Percentiles rank a stretch among this genome's conserved stretches.
Conservation (phyloP, 2,113 vertebrate genomes). For the Boleophthalmus pectinirostris region DNA sequence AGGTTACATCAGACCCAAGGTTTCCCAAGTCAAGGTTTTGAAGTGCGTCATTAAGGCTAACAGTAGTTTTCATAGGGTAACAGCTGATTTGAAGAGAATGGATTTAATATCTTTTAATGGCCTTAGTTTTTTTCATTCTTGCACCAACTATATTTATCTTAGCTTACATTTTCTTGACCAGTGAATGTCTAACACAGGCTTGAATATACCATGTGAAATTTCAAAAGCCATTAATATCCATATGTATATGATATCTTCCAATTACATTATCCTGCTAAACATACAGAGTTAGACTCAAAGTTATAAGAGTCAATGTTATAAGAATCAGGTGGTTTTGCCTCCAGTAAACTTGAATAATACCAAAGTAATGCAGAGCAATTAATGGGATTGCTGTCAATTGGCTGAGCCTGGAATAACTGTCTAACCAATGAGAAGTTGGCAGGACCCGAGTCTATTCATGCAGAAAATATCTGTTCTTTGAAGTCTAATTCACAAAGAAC, state of each 20-base stretch:
- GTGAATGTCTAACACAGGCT: too few relatives aligned
- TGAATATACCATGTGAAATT: too few relatives aligned
- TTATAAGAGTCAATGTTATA: neutral
- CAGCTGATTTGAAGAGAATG: neutral
- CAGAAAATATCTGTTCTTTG: neutral
- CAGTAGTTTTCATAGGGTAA: neutral
- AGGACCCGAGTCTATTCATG: neutral
- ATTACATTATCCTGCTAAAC: neutral
- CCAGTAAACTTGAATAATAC: neutral
- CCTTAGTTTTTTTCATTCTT: too few relatives aligned
- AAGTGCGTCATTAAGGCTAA: neutral
- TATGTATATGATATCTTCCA: too few relatives aligned
- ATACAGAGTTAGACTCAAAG: neutral
- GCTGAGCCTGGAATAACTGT: neutral
- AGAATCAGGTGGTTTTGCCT: neutral
- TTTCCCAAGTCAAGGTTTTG: neutral
- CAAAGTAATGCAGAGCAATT: neutral
- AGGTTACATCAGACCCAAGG: neutral
- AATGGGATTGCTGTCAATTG: neutral
- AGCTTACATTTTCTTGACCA: too few relatives aligned
- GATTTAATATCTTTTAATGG: too few relatives aligned
- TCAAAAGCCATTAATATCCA: too few relatives aligned
- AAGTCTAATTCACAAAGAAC: neutral
- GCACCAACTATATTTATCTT: too few relatives aligned
- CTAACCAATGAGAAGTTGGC: neutral